Base-by-base conservation (phyloP, 1,140 invertebrate genomes). In the Melipona quadrifasciata region DNA sequence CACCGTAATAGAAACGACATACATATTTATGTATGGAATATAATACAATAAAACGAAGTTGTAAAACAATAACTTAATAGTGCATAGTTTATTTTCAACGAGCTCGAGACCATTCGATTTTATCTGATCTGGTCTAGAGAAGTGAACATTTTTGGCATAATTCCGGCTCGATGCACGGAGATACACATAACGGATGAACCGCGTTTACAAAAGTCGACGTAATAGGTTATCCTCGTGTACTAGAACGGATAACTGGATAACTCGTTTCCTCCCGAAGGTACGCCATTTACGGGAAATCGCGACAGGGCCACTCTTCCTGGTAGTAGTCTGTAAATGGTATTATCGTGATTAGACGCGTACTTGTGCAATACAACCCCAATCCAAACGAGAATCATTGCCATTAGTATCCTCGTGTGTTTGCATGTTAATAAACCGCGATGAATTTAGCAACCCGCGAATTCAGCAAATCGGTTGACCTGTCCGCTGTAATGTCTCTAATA, bases 171-270 rank as follows among this genome's bases (percentile, higher is more conserved):
- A 10, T 47, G 39, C 39, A 8, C 39, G 0, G 6, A 39, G 31
- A 68, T 47, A 21, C 34, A n/a, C 27, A 19, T n/a, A n/a, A 55
- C 47, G 17, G 58, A 78, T 61, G 58, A 61, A 73, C 24, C 53
- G 24, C 58, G 51, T 87, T 81, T 51, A 34, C 61, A 70, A 71
- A 85, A 64, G 19, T 61, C 24, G 34, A 64, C 79, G 64, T 76
- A 84, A 84, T 67, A 80, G 21, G 39, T 80, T 80, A 88, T 85
- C 77, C 71, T 51, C 68, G n/a, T 81, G 27, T 47, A 51, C 55
- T 12, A 27, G 8, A 39, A 21, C 65, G 77, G 73, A 87, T 87
- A 88, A 88, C 19, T 51, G 87, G 77, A 85, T 64, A 31, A 74
- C 39, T 57, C 80, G 84, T 74, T 85, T 76, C 83, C 87, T 79